These are phyloP conservation scores for Salminus brasiliensis DNA, from an alignment of 2,113 vertebrate genomes.

Conservation along the genomic window DNA sequence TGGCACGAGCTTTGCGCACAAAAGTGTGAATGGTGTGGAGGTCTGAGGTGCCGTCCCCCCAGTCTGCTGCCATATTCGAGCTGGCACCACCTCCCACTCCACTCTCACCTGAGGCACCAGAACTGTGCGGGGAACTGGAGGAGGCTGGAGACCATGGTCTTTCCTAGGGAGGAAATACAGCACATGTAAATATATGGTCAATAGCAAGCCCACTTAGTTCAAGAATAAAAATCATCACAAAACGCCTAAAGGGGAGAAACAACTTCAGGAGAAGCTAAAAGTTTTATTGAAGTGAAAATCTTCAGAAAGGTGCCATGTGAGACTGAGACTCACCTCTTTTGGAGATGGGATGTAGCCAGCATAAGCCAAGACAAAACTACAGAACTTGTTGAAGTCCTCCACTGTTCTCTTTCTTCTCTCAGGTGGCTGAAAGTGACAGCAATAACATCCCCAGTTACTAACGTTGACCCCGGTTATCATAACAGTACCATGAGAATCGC, in stretches of 20 bases:
- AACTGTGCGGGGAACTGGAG: conserved; percentile 84
- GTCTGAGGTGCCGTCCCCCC: conserved; percentile 83
- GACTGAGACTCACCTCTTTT: conserved; percentile 79
- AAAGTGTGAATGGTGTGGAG: conserved; percentile 92
- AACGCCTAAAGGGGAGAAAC: neutral
- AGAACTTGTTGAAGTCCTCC: conserved; percentile 93
- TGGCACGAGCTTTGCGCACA: conserved; percentile 88
- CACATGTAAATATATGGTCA: neutral
- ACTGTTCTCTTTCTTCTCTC: conserved; percentile 88
- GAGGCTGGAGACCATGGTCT: conserved; percentile 87
- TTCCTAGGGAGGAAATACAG: conserved; percentile 71
- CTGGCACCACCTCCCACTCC: conserved; percentile 78
- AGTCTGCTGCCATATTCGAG: conserved; percentile 72
- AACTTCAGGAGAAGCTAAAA: neutral
- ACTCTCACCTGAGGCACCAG: conserved; percentile 76
- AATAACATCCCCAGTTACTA: conserved; percentile 27
- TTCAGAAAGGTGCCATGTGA: neutral
- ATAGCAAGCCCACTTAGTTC: neutral
- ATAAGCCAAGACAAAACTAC: conserved; percentile 89
- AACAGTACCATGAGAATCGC: neutral
- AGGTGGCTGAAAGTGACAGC: conserved; percentile 77
- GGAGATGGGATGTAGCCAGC: conserved; percentile 87
- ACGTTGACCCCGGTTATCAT: neutral
- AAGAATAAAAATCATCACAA: neutral
- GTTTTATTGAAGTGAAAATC: neutral